A percentile compares a stretch with the other conserved stretches of the same genome.
Conservation (phyloP, 2,888 invertebrate genomes). For the Athalia cordata region DNA sequence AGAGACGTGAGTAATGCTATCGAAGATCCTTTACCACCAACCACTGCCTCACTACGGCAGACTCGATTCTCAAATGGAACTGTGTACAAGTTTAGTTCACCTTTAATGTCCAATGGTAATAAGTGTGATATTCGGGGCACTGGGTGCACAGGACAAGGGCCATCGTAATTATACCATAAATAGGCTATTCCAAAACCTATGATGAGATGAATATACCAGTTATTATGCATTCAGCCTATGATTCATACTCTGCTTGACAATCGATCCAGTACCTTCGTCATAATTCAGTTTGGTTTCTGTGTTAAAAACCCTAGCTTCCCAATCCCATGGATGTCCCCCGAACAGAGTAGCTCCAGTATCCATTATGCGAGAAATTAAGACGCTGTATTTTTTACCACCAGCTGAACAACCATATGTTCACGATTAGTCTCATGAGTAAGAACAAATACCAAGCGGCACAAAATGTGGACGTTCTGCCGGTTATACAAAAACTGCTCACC, state of each 20-base stretch:
- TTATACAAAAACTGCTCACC: constrained; percentile 69
- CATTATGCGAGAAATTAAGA: constrained; percentile 54
- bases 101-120: constrained; percentile 51
- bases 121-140: constrained; percentile 35
- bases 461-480: background rate
- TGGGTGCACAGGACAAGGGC: constrained; percentile 50
- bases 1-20: constrained; percentile 79
- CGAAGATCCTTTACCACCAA: constrained; percentile 89
- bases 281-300: constrained; percentile 54
- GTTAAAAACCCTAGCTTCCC: constrained; percentile 57
- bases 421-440: background rate
- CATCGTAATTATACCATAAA: constrained; percentile 67
- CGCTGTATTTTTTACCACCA: constrained; percentile 54
- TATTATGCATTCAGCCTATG: background rate
- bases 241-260: background rate
- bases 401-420: constrained; percentile 52
- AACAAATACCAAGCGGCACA: background rate
- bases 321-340: constrained; percentile 65
- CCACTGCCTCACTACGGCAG: constrained; percentile 76
- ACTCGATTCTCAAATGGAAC: constrained; percentile 73
- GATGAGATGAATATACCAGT: background rate
- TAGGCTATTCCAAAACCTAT: constrained; percentile 71
- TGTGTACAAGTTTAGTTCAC: constrained; percentile 65
- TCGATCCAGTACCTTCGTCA: constrained; percentile 51
- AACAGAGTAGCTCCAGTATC: constrained; percentile 53